A percentile compares a stretch with the other conserved stretches of the same genome.
These are phyloP conservation scores for Ectobius pallidus DNA, from an alignment of 2,888 invertebrate genomes.

Conservation along the genomic window DNA sequence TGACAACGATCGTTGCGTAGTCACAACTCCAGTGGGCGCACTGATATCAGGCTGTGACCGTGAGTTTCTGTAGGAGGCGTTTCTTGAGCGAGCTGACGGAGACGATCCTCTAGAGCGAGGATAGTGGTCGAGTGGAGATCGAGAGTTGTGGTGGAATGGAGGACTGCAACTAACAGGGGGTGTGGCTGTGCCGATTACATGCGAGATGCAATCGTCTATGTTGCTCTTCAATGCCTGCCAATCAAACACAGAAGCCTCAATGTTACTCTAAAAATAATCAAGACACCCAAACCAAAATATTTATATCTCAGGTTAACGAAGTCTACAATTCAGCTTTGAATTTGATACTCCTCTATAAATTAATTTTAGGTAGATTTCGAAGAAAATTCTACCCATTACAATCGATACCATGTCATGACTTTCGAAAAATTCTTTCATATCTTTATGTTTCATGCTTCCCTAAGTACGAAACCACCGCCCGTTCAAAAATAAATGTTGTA, in stretches of 20 bases:
- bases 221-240: constrained; percentile 67
- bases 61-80: constrained; percentile 38
- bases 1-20: constrained; percentile 36
- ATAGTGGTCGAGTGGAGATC: constrained; percentile 36
- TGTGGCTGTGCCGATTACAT: constrained; percentile 76
- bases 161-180: constrained; percentile 44
- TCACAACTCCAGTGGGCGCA: constrained; percentile 8
- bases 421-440: too few species aligned
- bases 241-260: not conserved
- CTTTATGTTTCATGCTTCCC: too few species aligned
- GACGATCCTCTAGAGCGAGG: constrained; percentile 38
- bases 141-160: constrained; percentile 22
- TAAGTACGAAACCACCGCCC: too few species aligned
- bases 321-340: too few species aligned
- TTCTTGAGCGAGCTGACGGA: constrained; percentile 29
- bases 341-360: too few species aligned
- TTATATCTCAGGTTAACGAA: too few species aligned
- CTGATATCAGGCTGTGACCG: constrained; percentile 41
- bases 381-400: too few species aligned
- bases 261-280: not conserved
- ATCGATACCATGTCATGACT: too few species aligned
- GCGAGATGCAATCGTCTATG: constrained; percentile 86
- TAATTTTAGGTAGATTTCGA: too few species aligned
- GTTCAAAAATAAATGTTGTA: too few species aligned
- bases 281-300: too few species aligned